Evolutionary conservation across 2,113 vertebrate species (phyloP), one percentile per base, ranked within the genome.

Genomic region (Rhineura floridana): DNA sequence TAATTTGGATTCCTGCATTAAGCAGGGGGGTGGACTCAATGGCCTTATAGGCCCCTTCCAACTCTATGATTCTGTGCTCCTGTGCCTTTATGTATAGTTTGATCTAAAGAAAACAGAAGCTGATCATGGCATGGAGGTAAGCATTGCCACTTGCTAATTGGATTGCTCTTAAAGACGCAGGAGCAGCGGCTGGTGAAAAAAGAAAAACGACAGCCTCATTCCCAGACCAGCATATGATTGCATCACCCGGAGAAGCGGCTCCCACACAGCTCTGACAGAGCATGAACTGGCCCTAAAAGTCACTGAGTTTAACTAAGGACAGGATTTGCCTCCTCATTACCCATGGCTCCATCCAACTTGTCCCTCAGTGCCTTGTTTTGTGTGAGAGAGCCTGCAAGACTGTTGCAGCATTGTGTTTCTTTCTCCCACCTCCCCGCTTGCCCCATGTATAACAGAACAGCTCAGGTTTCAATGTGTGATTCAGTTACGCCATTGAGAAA

Each of bases 401-500:
- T 36, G 36, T 65, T 63, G 12, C 75, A 52, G 21, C 23, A n/a
- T 62, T 76, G 36, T 85, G 83, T 3, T 3, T 50, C 13, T 17
- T 2, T 21, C 70, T 19, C 21, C n/a, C 9, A 25, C 28, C 12
- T 11, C 44, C 23, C 21, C 3, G 5, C 21, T 30, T 4, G 6
- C 33, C n/a, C 2, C 62, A 6, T 21, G 21, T 8, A 67, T 10
- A 36, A 39, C 13, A 42, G 62, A 69, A 79, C 39, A 1, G 75
- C 23, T 86, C 76, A 42, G 46, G 55, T 86, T 86, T 78, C 84
- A 13, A 78, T 78, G 44, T 46, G n/a, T 78, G 81, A 81, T 87
- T 87, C 50, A 69, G 50, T 62, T 12, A 62, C 39, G 28, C 67
- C 65, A 82, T 75, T 87, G 67, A 75, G 84, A 85, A 39, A n/a